Evolutionary conservation across 1,140 invertebrate genomes (phyloP).

Genomic region (Whitmania pigra): DNA sequence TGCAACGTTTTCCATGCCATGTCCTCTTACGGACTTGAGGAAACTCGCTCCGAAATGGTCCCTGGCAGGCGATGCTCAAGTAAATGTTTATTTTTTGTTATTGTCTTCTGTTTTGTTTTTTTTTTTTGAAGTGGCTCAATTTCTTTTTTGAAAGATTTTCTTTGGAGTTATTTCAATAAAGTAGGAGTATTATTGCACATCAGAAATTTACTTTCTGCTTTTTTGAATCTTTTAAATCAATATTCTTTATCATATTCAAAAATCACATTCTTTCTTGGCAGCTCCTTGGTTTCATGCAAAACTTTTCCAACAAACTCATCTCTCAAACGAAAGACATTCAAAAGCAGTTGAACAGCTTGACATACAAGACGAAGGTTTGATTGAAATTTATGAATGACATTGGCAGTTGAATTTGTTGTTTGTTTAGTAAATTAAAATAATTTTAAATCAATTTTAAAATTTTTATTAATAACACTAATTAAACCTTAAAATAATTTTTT

Average conservation of each 20-base stretch:
- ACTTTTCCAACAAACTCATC: constrained; percentile 5
- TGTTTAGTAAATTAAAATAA: background rate
- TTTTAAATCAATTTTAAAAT: background rate
- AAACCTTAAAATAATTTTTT: no score
- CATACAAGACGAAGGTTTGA: background rate
- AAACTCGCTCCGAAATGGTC: background rate
- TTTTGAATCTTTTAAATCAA: no score
- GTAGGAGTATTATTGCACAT: no score
- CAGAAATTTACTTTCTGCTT: no score
- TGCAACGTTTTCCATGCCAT: background rate
- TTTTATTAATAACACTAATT: no score
- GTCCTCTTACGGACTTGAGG: background rate
- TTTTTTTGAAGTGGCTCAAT: background rate
- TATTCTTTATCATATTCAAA: no score
- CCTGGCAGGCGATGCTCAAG: background rate
- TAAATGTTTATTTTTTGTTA: background rate
- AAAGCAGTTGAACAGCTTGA: background rate
- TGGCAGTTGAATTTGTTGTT: background rate
- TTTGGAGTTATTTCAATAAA: no score
- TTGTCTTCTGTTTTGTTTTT: background rate
- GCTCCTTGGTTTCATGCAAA: constrained; percentile 5
- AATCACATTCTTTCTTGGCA: background rate
- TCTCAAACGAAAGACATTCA: background rate
- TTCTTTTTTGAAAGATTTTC: no score
- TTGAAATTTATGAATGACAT: background rate